Conservation (phyloP, 2,113 vertebrate genomes). For the Carassius gibelio region DNA sequence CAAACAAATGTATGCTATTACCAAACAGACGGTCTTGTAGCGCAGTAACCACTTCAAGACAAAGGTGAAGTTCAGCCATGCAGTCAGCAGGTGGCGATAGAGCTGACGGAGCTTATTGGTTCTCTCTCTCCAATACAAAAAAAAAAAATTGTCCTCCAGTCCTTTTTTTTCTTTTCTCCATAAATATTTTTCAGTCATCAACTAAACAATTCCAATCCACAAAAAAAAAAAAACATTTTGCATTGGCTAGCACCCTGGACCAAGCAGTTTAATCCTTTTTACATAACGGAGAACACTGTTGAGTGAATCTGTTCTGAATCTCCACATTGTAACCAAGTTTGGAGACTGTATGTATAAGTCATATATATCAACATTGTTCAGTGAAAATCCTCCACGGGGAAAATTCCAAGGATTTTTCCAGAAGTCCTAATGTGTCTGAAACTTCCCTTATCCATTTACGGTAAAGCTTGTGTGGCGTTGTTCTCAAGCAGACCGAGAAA, state of each 20-base stretch:
- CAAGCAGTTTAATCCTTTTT: slow-evolving; percentile 35
- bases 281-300: slow-evolving; percentile 33
- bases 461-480: slow-evolving; percentile 34
- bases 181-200: slow-evolving; percentile 27
- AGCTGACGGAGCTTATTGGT: slow-evolving; percentile 12
- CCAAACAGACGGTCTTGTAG: slow-evolving; percentile 38
- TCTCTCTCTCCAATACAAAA: not conserved
- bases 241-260: slow-evolving; percentile 43
- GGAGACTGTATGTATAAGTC: not conserved
- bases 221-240: not conserved
- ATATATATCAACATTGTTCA: slow-evolving; percentile 31
- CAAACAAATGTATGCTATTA: slow-evolving; percentile 35
- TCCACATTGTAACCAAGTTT: slow-evolving; percentile 20
- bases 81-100: slow-evolving; percentile 40
- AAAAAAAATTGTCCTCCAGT: not conserved
- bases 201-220: slow-evolving; percentile 14
- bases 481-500: not conserved
- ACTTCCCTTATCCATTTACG: slow-evolving; percentile 36
- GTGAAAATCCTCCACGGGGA: slow-evolving; percentile 1
- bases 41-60: slow-evolving; percentile 8
- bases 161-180: not conserved
- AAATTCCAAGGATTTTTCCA: slow-evolving; percentile 5
- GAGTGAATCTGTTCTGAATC: slow-evolving; percentile 36
- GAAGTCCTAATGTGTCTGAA: slow-evolving; percentile 1
- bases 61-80: slow-evolving; percentile 38